Evolutionary conservation across 2,888 invertebrate species (phyloP), one percentile per base, ranked within the genome.

Genomic region (Caenorhabditis japonica): DNA sequence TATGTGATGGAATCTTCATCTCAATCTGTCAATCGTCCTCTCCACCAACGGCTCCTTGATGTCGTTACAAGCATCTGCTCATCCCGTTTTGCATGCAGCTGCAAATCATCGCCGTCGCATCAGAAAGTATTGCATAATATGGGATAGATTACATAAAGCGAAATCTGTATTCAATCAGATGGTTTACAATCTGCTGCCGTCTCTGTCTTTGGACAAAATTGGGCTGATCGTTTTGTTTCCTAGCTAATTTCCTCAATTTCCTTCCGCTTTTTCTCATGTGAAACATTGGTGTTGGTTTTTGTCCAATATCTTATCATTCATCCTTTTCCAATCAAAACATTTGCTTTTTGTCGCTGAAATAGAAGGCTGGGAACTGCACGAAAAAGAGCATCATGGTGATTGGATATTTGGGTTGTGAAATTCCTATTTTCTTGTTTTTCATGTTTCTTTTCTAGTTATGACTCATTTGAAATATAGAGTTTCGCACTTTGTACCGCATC

Each of bases 41-140:
- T n/a, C 56, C 41, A 23, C 17, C 64, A 47, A 47, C 46, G 62
- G 53, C 62, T 49, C 38, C 55, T 60, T 52, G 39, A 55, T 60
- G 47, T 61, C 69, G 52, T 60, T 70, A 49, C 53, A 55, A 70
- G 60, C 69, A 69, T 69, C 59, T 70, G 69, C 39, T 41, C 43
- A n/a, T 25, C n/a, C 10, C 27, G 33, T 10, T 46, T 13, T 36
- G 38, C 41, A 30, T 33, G 47, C 69, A 70, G 69, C 69, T 70
- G 69, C 60, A 61, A 41, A 39, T 44, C 41, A n/a, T 44, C 44
- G 44, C 36, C n/a, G 23, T 12, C 19, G 55, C 70, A 62, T 71
- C 62, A 58, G n/a, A 59, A 71, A 62, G 71, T 71, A 52, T 71
- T 71, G 62, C 71, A 71, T 62, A 62, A 71, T 71, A n/a, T 49